Percentiles rank a stretch among this genome's conserved stretches.
Conservation (phyloP, 2,113 vertebrate genomes). For the Ctenomys sociabilis region DNA sequence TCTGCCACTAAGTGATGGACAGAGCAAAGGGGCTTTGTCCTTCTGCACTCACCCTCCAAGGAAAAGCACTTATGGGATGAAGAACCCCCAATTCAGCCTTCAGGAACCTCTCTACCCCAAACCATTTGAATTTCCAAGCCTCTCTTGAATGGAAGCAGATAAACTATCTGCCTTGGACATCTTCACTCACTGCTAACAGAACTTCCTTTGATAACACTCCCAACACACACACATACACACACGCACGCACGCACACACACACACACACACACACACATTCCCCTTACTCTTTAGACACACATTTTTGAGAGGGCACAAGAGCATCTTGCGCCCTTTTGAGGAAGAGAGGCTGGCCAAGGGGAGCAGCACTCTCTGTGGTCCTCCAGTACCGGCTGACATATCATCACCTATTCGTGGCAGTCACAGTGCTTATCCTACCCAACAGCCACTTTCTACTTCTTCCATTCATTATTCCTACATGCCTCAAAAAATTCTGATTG, state of each 20-base stretch:
- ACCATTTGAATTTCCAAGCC: neutral
- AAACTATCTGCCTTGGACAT: neutral
- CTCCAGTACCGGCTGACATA: neutral
- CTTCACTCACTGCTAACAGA: neutral
- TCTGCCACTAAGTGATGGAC: too few relatives aligned
- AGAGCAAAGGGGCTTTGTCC: neutral
- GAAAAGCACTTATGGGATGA: neutral
- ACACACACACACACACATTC: neutral
- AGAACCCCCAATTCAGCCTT: neutral
- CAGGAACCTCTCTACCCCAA: neutral
- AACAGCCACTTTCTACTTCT: neutral
- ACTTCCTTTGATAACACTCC: neutral
- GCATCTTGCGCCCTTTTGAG: too few relatives aligned
- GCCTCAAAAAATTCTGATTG: neutral
- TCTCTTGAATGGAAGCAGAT: neutral
- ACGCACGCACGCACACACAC: too few relatives aligned
- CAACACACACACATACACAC: neutral
- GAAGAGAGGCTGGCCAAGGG: neutral
- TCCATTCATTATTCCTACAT: fast-evolving
- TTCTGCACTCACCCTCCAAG: neutral
- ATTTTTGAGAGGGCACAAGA: neutral
- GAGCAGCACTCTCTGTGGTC: neutral
- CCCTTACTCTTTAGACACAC: neutral
- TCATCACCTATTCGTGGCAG: neutral
- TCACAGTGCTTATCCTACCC: neutral